Evolutionary conservation across 2,797 vertebrate species (phyloP).

Genomic region (Amphiprion clarkii): DNA sequence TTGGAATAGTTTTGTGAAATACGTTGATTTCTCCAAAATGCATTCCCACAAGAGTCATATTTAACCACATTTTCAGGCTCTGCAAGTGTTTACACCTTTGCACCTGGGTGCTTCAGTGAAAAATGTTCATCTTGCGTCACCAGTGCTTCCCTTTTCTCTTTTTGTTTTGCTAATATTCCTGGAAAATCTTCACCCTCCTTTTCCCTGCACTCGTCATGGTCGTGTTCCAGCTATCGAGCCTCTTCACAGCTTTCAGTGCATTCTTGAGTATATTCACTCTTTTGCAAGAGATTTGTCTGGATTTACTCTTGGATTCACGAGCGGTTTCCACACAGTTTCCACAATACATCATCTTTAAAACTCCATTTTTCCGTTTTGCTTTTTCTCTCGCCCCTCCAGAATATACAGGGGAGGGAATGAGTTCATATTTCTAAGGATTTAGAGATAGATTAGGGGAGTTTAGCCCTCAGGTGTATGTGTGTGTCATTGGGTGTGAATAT

Average conservation of each 20-base stretch:
- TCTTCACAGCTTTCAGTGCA: conserved; percentile 46
- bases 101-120: conserved; percentile 45
- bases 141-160: conserved; percentile 3
- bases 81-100: conserved; percentile 19
- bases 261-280: conserved; percentile 61
- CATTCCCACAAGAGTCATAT: conserved; percentile 11
- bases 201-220: conserved; percentile 12
- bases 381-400: conserved; percentile 46
- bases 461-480: conserved; percentile 54
- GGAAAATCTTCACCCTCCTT: conserved; percentile 42
- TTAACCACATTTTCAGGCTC: conserved; percentile 22
- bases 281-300: conserved; percentile 73
- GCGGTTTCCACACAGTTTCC: conserved; percentile 68
- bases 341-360: conserved; percentile 78
- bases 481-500: conserved; percentile 28
- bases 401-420: conserved; percentile 49
- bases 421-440: conserved; percentile 58
- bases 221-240: conserved; percentile 38
- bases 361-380: conserved; percentile 62
- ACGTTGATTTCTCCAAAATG: conserved; percentile 24
- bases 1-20: conserved; percentile 13
- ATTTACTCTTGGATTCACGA: conserved; percentile 71
- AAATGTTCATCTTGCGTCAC: conserved; percentile 19
- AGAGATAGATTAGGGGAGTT: conserved; percentile 61
- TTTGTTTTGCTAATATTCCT: conserved; percentile 44